These are phyloP conservation scores for Drosophila oshimai DNA, from an alignment of 1,140 invertebrate species.

Conservation along the genomic window DNA sequence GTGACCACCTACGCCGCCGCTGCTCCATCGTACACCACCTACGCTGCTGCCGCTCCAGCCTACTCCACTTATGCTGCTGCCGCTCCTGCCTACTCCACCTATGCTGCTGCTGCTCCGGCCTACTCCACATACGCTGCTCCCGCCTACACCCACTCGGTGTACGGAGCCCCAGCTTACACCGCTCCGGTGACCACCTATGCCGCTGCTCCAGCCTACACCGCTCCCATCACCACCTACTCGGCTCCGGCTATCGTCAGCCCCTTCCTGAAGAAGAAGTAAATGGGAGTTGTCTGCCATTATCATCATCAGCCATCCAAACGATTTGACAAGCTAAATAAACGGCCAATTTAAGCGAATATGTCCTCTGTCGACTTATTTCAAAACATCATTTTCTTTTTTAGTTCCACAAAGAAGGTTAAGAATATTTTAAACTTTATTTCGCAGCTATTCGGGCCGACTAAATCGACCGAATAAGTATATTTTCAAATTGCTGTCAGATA, in stretches of 20 bases:
- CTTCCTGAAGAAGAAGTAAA: slow-evolving; percentile 75
- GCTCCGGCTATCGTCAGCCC: slow-evolving; percentile 64
- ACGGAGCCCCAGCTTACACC: slow-evolving; percentile 50
- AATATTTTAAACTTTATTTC: neutral
- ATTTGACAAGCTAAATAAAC: slow-evolving; percentile 45
- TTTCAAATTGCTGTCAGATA: neutral
- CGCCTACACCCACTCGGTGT: slow-evolving; percentile 43
- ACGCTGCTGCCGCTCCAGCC: slow-evolving; percentile 29
- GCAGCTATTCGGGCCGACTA: neutral
- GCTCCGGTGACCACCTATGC: slow-evolving; percentile 50
- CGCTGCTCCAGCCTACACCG: slow-evolving; percentile 27
- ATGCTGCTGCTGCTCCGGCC: slow-evolving; percentile 54
- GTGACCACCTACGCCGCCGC: slow-evolving; percentile 40
- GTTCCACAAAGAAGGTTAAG: no score
- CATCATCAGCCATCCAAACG: neutral
- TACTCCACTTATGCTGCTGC: slow-evolving; percentile 54
- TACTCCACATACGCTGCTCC: slow-evolving; percentile 13
- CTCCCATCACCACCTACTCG: slow-evolving; percentile 47
- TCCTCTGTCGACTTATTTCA: neutral
- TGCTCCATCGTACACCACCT: slow-evolving; percentile 27
- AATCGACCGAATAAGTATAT: neutral
- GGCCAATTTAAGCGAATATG: slow-evolving; percentile 1
- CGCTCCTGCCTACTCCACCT: slow-evolving; percentile 57
- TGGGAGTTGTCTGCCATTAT: neutral
- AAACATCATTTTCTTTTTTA: no score